These are phyloP conservation scores for Scyliorhinus canicula DNA, from an alignment of 2,797 vertebrate genomes.

Conservation along the genomic window DNA sequence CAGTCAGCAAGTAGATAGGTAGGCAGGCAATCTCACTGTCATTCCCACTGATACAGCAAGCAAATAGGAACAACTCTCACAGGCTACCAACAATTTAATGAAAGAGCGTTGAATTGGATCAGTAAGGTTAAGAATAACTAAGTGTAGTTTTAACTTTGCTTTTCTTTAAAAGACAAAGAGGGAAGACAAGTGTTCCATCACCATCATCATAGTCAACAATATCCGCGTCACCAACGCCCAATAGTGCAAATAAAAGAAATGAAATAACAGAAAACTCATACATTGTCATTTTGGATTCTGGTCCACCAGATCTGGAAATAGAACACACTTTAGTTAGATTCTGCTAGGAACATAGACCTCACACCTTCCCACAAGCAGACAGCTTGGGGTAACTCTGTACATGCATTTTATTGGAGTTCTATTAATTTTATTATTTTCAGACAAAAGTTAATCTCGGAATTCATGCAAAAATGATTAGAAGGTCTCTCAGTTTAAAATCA, in stretches of 20 bases:
- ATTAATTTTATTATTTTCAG: slow-evolving; percentile 44
- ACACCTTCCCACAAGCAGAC: slow-evolving; percentile 9
- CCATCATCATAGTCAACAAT: neutral
- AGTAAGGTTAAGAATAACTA: neutral
- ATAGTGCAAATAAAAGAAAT: slow-evolving; percentile 39
- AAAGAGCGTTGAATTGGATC: neutral
- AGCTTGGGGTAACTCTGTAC: neutral
- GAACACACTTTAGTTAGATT: slow-evolving; percentile 60
- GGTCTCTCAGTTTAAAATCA: slow-evolving; percentile 29
- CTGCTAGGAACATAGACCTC: slow-evolving; percentile 39
- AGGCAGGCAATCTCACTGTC: neutral
- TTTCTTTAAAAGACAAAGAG: slow-evolving; percentile 1
- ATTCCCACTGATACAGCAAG: neutral
- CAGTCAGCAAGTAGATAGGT: neutral
- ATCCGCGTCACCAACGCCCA: neutral
- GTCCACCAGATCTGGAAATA: slow-evolving; percentile 68
- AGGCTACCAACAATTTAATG: neutral
- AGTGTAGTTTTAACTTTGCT: neutral
- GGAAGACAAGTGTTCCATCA: slow-evolving; percentile 25
- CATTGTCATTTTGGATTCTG: slow-evolving; percentile 74
- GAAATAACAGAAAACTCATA: slow-evolving; percentile 63
- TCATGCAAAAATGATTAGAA: slow-evolving; percentile 38
- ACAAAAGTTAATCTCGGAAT: slow-evolving; percentile 42
- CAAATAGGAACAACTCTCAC: neutral
- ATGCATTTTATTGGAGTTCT: slow-evolving; percentile 40